Percentiles rank a stretch among this genome's conserved stretches.
Evolutionary conservation across 1,140 invertebrate species (phyloP).

Genomic region (Tetragonula clypearis): DNA sequence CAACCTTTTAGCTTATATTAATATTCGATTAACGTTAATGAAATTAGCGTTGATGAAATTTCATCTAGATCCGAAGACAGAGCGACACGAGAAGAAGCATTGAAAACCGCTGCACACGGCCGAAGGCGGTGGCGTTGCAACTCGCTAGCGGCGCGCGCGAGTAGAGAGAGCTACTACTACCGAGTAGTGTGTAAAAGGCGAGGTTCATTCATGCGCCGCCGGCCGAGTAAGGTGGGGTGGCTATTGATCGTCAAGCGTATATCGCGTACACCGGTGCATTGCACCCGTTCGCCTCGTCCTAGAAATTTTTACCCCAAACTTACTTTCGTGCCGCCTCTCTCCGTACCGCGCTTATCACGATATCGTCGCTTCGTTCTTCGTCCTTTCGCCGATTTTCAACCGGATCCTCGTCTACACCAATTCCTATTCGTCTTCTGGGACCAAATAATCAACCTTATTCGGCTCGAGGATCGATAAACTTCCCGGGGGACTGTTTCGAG

Average conservation of each 20-base stretch:
- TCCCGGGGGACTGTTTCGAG: conserved; percentile 30
- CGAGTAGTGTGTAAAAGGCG: conserved; percentile 76
- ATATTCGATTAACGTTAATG: neutral
- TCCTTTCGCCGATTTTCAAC: conserved; percentile 38
- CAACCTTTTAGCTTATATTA: too few relatives aligned
- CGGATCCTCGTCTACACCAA: conserved; percentile 10
- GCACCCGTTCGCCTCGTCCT: conserved; percentile 62
- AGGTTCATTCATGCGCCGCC: conserved; percentile 80
- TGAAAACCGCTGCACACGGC: conserved; percentile 28
- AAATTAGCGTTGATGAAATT: neutral
- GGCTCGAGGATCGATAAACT: conserved; percentile 30
- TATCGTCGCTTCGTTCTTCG: conserved; percentile 2
- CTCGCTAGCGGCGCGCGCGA: conserved; percentile 20
- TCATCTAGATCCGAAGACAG: neutral
- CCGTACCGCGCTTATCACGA: neutral
- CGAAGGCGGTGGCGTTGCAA: neutral
- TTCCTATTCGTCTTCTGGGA: neutral
- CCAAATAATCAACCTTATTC: conserved; percentile 32
- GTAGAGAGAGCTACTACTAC: conserved; percentile 56
- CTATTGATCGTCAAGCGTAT: conserved; percentile 75
- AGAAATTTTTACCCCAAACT: conserved; percentile 64
- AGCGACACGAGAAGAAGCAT: neutral
- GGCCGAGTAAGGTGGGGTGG: conserved; percentile 78
- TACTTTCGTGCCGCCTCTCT: conserved; percentile 6
- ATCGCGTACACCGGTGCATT: conserved; percentile 66